Percentiles rank a stretch among this genome's conserved stretches.
These are phyloP conservation scores for Saccopteryx bilineata DNA, from an alignment of 2,113 vertebrate genomes.

Conservation along the genomic window DNA sequence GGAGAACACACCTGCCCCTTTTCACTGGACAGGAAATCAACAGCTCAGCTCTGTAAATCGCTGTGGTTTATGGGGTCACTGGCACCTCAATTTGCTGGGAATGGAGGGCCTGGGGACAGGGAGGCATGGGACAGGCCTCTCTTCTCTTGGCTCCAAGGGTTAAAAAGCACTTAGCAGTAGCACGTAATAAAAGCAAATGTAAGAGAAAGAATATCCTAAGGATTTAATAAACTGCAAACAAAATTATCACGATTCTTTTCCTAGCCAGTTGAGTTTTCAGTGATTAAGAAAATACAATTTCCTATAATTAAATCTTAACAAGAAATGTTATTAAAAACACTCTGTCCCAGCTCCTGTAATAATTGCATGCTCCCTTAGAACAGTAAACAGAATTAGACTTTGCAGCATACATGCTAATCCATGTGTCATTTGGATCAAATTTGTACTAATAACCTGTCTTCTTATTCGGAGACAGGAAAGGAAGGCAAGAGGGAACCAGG, in stretches of 20 bases:
- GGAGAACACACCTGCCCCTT: neutral
- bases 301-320: constrained; percentile 93
- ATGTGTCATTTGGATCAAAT: constrained; percentile 91
- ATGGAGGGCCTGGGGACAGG: neutral
- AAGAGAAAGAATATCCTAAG: constrained; percentile 90
- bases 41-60: neutral
- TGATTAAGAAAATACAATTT: constrained; percentile 93
- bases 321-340: constrained; percentile 93
- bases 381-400: constrained; percentile 92
- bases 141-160: constrained; percentile 80
- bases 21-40: neutral
- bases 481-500: constrained; percentile 51
- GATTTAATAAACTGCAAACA: constrained; percentile 91
- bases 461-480: constrained; percentile 83
- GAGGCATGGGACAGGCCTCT: neutral
- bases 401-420: constrained; percentile 88
- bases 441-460: constrained; percentile 89
- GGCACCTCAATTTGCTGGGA: neutral
- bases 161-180: constrained; percentile 87
- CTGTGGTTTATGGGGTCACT: neutral
- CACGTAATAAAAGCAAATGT: constrained; percentile 87
- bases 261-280: constrained; percentile 91
- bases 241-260: constrained; percentile 90
- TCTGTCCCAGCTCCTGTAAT: constrained; percentile 91
- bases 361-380: constrained; percentile 90